Conservation (phyloP, 2,113 vertebrate species). For the Carollia perspicillata region DNA sequence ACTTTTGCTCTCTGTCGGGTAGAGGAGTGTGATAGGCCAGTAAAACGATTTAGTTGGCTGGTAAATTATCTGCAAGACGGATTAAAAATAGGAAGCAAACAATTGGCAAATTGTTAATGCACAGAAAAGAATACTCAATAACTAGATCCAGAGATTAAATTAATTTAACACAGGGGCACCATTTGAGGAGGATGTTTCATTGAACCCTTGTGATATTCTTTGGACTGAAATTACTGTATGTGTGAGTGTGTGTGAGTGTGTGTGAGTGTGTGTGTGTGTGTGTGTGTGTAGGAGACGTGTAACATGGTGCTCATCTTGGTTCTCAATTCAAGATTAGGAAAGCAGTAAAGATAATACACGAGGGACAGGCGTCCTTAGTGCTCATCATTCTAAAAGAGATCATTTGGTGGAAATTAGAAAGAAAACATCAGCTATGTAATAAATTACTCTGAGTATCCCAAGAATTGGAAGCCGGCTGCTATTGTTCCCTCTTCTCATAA, state of each 20-base stretch:
- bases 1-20: conserved; percentile 66
- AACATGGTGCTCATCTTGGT: conserved; percentile 42
- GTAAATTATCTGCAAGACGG: conserved; percentile 74
- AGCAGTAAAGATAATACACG: conserved; percentile 67
- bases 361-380: conserved; percentile 53
- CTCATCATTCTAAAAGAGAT: conserved; percentile 74
- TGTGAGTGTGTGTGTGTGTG: not conserved
- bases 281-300: not conserved
- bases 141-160: conserved; percentile 62
- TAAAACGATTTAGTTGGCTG: conserved; percentile 73
- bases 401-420: conserved; percentile 77
- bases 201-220: conserved; percentile 55
- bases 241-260: not conserved
- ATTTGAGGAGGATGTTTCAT: conserved; percentile 41
- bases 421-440: conserved; percentile 75
- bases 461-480: conserved; percentile 67
- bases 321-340: conserved; percentile 67
- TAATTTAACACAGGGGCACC: conserved; percentile 43
- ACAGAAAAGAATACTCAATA: conserved; percentile 65
- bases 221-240: conserved; percentile 45
- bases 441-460: conserved; percentile 71
- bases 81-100: conserved; percentile 71
- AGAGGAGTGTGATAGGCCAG: conserved; percentile 61
- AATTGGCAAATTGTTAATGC: conserved; percentile 69
- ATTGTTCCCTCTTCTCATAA: conserved; percentile 74